Percentiles rank a stretch among this genome's conserved stretches.
Conservation (phyloP, 2,888 invertebrate species). For the Arge pagana region DNA sequence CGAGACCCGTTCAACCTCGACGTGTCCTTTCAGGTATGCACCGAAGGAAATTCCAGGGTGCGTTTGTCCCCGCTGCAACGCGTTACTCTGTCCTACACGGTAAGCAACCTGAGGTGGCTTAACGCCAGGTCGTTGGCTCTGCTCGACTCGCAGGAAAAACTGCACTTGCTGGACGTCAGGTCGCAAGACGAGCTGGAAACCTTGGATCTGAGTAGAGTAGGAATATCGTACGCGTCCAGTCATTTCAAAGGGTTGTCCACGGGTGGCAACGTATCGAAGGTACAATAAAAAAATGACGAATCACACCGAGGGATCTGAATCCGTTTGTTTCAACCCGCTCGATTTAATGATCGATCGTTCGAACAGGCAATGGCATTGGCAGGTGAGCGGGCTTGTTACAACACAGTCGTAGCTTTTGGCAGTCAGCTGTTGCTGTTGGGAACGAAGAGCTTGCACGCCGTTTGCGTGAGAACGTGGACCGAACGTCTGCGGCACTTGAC, state of each 20-base stretch:
- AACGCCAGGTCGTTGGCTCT: slow-evolving; percentile 82
- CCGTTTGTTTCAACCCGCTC: slow-evolving; percentile 1
- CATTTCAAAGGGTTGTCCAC: slow-evolving; percentile 92
- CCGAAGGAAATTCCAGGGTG: slow-evolving; percentile 62
- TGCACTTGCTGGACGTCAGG: slow-evolving; percentile 88
- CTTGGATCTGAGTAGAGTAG: slow-evolving; percentile 78
- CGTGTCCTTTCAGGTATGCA: slow-evolving; percentile 58
- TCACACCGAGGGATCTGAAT: not conserved
- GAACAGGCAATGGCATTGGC: slow-evolving; percentile 72
- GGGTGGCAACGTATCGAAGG: slow-evolving; percentile 84
- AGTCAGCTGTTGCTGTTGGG: slow-evolving; percentile 75
- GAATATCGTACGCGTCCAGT: slow-evolving; percentile 84
- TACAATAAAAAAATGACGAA: no score
- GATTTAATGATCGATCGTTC: slow-evolving; percentile 55
- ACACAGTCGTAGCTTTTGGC: slow-evolving; percentile 70
- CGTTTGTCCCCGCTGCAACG: slow-evolving; percentile 71
- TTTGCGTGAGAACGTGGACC: slow-evolving; percentile 66
- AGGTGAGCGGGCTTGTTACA: slow-evolving; percentile 77
- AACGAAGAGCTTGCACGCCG: slow-evolving; percentile 63
- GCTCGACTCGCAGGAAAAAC: slow-evolving; percentile 82
- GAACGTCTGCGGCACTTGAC: slow-evolving; percentile 70
- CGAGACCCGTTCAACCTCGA: not conserved
- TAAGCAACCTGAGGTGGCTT: slow-evolving; percentile 79
- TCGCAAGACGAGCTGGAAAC: slow-evolving; percentile 84
- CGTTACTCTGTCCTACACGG: slow-evolving; percentile 72